A percentile compares a stretch with the other conserved stretches of the same genome.
phyloP scores from a whole-genome alignment of 2,113 vertebrate species.

The Argyrosomus japonicus region DNA sequence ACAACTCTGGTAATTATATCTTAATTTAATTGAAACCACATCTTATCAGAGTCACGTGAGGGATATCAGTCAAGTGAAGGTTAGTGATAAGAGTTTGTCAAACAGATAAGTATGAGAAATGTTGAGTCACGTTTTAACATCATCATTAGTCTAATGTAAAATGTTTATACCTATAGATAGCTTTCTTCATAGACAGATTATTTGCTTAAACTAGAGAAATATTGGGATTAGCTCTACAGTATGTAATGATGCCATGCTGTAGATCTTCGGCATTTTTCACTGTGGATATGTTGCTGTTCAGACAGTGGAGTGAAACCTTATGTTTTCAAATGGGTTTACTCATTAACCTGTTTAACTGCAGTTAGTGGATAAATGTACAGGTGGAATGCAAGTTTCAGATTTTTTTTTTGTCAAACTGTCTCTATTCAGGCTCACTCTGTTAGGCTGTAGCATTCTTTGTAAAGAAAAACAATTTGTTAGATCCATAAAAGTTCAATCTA shows the following conservation, averaged over 20 bases:
- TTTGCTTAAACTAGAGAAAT: not conserved
- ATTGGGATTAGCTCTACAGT: not conserved
- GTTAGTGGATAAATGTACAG: not conserved
- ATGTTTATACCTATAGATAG: not conserved
- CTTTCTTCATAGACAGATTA: not conserved
- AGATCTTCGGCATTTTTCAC: not conserved
- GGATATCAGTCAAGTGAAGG: constrained; percentile 10
- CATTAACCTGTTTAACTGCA: constrained; percentile 22
- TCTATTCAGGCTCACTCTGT: not conserved
- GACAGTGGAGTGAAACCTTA: not conserved
- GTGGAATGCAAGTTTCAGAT: not conserved
- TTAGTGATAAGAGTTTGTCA: constrained; percentile 20
- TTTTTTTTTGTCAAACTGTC: not conserved
- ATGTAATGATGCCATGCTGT: not conserved
- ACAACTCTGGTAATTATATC: not conserved
- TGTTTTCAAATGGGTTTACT: constrained; percentile 32
- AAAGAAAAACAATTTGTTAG: not conserved
- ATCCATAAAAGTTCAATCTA: not conserved
- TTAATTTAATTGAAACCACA: not conserved
- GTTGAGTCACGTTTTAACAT: not conserved
- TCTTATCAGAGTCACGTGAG: constrained; percentile 5
- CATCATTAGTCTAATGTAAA: not conserved
- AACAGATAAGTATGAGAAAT: not conserved
- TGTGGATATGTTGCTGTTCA: not conserved
- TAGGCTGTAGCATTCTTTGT: not conserved